A percentile compares a stretch with the other conserved stretches of the same genome.
Conservation (phyloP, 2,888 invertebrate genomes). For the Orgyia antiqua region DNA sequence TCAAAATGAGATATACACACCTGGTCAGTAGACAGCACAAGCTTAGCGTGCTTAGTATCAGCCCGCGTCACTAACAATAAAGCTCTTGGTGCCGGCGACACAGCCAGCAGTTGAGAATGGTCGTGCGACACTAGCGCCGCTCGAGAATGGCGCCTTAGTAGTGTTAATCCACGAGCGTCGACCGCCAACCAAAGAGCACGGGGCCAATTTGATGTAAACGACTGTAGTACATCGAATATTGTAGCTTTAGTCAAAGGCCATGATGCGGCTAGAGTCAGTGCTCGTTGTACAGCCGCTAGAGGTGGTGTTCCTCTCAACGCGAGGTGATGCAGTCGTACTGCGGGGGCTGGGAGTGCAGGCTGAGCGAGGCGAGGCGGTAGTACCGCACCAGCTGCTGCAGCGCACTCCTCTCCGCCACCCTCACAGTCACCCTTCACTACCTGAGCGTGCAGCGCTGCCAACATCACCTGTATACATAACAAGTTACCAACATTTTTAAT, state of each 20-base stretch:
- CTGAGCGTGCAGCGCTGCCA: conserved; percentile 95
- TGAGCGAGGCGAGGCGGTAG: conserved; percentile 90
- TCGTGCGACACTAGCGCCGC: conserved; percentile 94
- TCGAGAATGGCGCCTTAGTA: conserved; percentile 92
- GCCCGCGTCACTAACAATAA: conserved; percentile 95
- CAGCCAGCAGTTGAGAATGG: conserved; percentile 92
- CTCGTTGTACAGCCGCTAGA: conserved; percentile 93
- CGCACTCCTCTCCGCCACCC: conserved; percentile 81
- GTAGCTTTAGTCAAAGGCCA: conserved; percentile 96
- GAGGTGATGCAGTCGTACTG: conserved; percentile 94
- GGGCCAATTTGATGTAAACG: conserved; percentile 97
- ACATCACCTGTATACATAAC: conserved; percentile 94
- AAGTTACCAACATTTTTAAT: too few relatives aligned
- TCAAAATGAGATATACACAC: too few relatives aligned
- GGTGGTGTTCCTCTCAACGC: conserved; percentile 91
- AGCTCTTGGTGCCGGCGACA: conserved; percentile 94
- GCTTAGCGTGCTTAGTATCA: conserved; percentile 94
- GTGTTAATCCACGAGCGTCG: conserved; percentile 93
- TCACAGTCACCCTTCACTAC: conserved; percentile 92
- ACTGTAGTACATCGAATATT: conserved; percentile 97
- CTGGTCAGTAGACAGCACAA: conserved; percentile 94
- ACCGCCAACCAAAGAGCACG: conserved; percentile 94
- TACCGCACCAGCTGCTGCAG: conserved; percentile 86
- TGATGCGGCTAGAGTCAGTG: conserved; percentile 93
- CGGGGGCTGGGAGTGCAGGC: conserved; percentile 89